Conservation (phyloP, 2,113 vertebrate genomes). For the Myrmecophaga tridactyla region DNA sequence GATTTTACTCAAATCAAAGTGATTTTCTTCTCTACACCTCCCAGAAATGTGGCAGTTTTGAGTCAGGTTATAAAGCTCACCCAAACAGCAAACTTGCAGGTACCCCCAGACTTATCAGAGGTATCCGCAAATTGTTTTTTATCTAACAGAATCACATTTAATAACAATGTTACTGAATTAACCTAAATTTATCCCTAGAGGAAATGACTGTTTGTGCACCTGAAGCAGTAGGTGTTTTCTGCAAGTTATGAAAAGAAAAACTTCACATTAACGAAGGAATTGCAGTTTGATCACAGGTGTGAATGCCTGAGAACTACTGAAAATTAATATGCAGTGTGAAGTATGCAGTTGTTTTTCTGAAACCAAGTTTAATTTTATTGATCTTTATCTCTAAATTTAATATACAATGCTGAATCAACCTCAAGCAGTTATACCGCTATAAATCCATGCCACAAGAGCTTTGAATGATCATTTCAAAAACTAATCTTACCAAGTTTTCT, state of each 20-base stretch:
- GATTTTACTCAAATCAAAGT: not conserved
- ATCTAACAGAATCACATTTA: not conserved
- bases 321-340: not conserved
- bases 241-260: not conserved
- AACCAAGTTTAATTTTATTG: not conserved
- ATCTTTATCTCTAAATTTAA: constrained; percentile 24
- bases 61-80: not conserved
- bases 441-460: not conserved
- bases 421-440: not conserved
- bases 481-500: not conserved
- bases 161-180: not conserved
- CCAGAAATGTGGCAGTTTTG: not conserved
- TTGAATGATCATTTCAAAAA: not conserved
- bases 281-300: not conserved
- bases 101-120: not conserved
- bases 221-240: not conserved
- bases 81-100: not conserved
- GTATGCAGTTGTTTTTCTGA: constrained; percentile 21
- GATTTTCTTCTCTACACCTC: not conserved
- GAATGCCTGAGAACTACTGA: not conserved
- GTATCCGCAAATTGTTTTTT: not conserved
- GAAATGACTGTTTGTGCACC: not conserved
- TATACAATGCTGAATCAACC: not conserved
- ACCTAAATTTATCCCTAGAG: not conserved
- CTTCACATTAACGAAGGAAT: not conserved